Evolutionary conservation across 1,140 invertebrate species (phyloP).

Genomic region (Metaphire vulgaris): DNA sequence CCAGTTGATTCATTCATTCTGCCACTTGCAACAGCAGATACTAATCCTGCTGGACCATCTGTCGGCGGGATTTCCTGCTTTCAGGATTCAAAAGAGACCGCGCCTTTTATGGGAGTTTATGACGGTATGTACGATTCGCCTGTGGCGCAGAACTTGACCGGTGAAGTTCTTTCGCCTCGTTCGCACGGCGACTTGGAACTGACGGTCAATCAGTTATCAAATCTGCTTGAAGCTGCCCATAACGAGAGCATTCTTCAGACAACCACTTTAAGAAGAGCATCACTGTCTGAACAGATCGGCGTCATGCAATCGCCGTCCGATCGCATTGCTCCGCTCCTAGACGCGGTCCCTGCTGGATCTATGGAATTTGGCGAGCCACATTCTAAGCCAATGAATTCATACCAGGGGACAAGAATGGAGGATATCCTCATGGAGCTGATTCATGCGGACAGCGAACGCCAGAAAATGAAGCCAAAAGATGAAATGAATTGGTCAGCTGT

Average conservation of each 20-base stretch:
- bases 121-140: not conserved
- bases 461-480: not conserved
- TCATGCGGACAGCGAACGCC: not conserved
- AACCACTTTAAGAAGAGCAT: not conserved
- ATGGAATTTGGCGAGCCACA: not conserved
- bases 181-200: not conserved
- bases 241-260: not conserved
- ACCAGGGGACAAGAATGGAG: not conserved
- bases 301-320: not conserved
- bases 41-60: not conserved
- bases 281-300: not conserved
- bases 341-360: not conserved
- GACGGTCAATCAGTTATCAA: not conserved
- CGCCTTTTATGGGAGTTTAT: not conserved
- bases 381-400: not conserved
- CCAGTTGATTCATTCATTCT: not conserved
- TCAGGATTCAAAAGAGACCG: not conserved
- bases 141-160: not conserved
- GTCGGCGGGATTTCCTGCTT: not conserved
- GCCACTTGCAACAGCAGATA: not conserved
- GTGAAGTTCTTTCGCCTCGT: not conserved
- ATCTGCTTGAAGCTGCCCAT: not conserved
- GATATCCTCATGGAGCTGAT: not conserved
- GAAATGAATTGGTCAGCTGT: not conserved
- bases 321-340: not conserved